phyloP scores from a whole-genome alignment of 92 coral and sea anemone genomes.

The Phenganax marumi region DNA sequence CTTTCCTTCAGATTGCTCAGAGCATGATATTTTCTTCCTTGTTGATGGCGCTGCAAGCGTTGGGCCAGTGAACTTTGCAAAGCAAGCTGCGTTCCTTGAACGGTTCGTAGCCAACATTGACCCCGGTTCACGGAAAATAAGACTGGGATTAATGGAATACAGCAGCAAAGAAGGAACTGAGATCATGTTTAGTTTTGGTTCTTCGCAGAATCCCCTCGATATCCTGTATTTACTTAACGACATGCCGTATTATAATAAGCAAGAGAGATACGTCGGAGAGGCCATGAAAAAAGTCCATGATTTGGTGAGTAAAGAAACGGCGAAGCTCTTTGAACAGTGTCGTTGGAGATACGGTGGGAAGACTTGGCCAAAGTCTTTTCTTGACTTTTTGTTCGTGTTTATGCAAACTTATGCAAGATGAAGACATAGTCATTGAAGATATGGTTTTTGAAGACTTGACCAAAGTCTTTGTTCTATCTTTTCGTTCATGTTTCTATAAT shows the following conservation, averaged over 20 bases:
- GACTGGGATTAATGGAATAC: not conserved
- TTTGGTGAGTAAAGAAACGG: not conserved
- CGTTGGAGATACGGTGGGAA: no score
- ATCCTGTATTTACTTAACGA: slow-evolving; percentile 6
- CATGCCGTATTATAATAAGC: slow-evolving; percentile 18
- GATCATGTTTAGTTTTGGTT: not conserved
- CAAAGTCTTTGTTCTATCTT: not conserved
- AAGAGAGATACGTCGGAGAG: slow-evolving; percentile 6
- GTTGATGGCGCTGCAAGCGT: slow-evolving; percentile 14
- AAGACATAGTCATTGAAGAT: no score
- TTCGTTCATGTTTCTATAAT: not conserved
- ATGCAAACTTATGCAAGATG: no score
- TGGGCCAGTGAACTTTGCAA: not conserved
- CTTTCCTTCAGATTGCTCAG: slow-evolving; percentile 7
- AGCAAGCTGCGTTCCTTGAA: not conserved
- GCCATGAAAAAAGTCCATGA: not conserved
- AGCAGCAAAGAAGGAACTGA: slow-evolving; percentile 4
- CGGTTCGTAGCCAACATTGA: not conserved
- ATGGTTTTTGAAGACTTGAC: not conserved
- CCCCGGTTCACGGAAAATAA: slow-evolving; percentile 7
- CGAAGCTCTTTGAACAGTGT: no score
- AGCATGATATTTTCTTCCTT: slow-evolving; percentile 1
- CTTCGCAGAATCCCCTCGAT: slow-evolving; percentile 23
- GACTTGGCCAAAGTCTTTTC: no score
- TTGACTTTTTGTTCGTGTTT: no score